Evolutionary conservation across 2,888 invertebrate species (phyloP), one percentile per base, ranked within the genome.

Genomic region (Nebria brevicollis): DNA sequence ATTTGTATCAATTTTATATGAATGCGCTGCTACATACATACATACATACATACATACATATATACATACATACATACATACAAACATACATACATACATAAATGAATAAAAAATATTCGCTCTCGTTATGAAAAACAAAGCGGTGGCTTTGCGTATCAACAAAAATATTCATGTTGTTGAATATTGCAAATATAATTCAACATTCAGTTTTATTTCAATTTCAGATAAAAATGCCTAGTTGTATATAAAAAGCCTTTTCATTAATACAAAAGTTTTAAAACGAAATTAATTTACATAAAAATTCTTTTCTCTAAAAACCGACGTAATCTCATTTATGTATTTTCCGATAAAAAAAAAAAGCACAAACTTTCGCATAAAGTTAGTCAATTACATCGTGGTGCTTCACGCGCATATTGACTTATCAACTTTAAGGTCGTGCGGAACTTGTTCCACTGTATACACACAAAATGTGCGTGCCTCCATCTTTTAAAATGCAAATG

Each of bases 401-500:
- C 54, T 54, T 11, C 8, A 54, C 11, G 54, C 54, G 54, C 8
- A 54, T 54, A 54, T 54, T 54, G 54, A 54, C 54, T 54, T 13
- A 54, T 20, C 25, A 7, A 15, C 34, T 70, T 70, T 70, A 70
- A 34, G 11, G 70, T 11, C 11, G 26, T 20, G 26, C 70, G 10
- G 26, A 26, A 25, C 13, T 11, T 25, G 13, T 25, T 8, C 66
- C 66, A 25, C 66, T 25, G 66, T 25, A 66, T 25, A 25, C 25
- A 25, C 20, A 66, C 25, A 20, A 15, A 8, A 70, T 34, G 70
- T 70, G 70, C 70, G 77, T 11, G 42, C 26, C 70, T 15, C 75
- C 65, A 66, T 66, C 66, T 77, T 76, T 77, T 70, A 77, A 77
- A 77, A 77, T 77, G 77, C 77, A 77, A 77, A 77, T 77, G 68